Evolutionary conservation across 2,113 vertebrate species (phyloP).

Genomic region (Psittacula cyanocephala): DNA sequence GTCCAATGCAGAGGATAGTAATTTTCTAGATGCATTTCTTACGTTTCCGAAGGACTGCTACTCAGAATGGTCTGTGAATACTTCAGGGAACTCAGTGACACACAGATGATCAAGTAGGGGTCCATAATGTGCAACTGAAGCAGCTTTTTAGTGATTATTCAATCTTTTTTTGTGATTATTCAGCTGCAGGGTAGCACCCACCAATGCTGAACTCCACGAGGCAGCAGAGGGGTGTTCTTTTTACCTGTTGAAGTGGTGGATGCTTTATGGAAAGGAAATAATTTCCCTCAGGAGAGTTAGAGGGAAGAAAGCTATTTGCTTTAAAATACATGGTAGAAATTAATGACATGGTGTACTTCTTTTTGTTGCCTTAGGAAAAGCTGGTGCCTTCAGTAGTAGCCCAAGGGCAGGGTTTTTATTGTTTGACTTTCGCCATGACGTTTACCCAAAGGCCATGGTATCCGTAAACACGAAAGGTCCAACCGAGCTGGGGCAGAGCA

Average conservation of each 20-base stretch:
- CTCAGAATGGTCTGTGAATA: neutral
- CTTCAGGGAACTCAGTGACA: neutral
- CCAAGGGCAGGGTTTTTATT: neutral
- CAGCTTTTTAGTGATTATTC: neutral
- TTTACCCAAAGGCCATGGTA: neutral
- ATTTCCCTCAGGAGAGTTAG: neutral
- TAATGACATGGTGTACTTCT: neutral
- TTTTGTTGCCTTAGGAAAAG: neutral
- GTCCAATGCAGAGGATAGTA: neutral
- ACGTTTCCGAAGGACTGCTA: neutral
- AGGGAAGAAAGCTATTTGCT: neutral
- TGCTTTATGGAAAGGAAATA: neutral
- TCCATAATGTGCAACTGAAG: neutral
- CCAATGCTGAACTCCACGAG: fast-evolving
- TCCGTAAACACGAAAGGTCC: neutral
- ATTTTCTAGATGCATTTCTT: neutral
- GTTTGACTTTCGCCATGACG: neutral
- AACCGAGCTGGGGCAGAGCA: neutral
- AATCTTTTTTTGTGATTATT: neutral
- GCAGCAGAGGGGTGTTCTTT: neutral
- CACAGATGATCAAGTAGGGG: neutral
- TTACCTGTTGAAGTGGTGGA: neutral
- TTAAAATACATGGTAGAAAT: neutral
- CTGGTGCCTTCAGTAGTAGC: neutral
- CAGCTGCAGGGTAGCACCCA: neutral